Evolutionary conservation across 2,888 invertebrate species (phyloP), one percentile per base, ranked within the genome.

Genomic region (Stramonita haemastoma): DNA sequence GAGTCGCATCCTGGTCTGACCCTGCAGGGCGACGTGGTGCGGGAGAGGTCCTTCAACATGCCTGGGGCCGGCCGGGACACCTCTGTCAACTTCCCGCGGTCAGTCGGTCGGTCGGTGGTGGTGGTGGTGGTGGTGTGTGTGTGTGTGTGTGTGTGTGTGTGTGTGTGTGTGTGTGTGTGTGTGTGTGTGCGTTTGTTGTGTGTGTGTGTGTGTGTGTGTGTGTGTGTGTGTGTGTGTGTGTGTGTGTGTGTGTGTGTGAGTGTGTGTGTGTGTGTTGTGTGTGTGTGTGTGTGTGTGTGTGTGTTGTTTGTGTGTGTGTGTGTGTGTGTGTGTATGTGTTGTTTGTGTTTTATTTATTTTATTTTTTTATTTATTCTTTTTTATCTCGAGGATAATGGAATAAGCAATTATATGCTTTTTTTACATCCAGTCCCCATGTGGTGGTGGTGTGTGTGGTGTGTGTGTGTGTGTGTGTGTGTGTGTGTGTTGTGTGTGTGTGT

Each of bases 1-100:
- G 17, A 81, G 60, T 83, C 60, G 73, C 19, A 56, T 91, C 11
- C 46, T 90, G 77, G 34, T 88, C n/a, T 91, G 90, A 87, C 90
- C n/a, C 36, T 91, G 32, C 87, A 57, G 22, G 91, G 91, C 0
- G 86, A 89, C 70, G 60, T 87, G 13, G 70, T 91, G 36, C 2
- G 84, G 1, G 11, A 29, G 22, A 81, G 8, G 6, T 19, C 0
- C 5, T 22, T 86, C 19, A 19, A 66, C 8, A 13, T 29, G 22
- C 1, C 26, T 34, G 6, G 8, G 6, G 83, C 46, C 26, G 46
- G 22, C 19, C 83, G 34, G 22, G 26, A 22, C 46, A n/a, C 26
- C 46, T 17, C 22, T 17, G n/a, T n/a, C n/a, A 26, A 83, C 22
- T 86, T 66, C 29, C 86, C 86, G 1, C n/a, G 86, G 86, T 86